These are phyloP conservation scores for Saccostrea cuccullata DNA, from an alignment of 1,140 invertebrate genomes.

Conservation along the genomic window DNA sequence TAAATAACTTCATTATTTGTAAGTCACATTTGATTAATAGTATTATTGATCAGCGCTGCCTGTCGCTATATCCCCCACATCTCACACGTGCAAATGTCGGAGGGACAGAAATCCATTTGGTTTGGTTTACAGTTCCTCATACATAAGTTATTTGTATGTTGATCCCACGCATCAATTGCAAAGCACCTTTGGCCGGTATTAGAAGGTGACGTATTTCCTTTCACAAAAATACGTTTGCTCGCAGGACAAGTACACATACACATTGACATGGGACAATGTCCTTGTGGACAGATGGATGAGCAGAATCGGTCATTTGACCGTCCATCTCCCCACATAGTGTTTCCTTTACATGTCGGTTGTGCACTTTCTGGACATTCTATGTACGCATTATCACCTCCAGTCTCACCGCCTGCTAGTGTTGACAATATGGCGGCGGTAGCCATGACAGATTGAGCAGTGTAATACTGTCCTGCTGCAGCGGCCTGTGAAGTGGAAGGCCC, in stretches of 20 bases:
- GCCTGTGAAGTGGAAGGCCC: constrained; percentile 32
- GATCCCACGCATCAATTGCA: constrained; percentile 34
- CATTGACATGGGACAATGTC: constrained; percentile 55
- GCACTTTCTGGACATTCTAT: constrained; percentile 60
- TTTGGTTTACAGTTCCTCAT: background rate
- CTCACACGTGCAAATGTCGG: constrained; percentile 33
- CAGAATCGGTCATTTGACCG: constrained; percentile 60
- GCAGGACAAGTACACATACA: constrained; percentile 60
- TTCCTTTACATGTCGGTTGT: constrained; percentile 55
- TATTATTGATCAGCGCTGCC: background rate
- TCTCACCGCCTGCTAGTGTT: constrained; percentile 28
- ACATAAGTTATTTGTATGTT: constrained; percentile 21
- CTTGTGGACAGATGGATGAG: constrained; percentile 54
- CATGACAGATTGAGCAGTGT: constrained; percentile 38
- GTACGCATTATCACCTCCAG: constrained; percentile 42
- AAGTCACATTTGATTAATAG: background rate
- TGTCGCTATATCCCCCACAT: constrained; percentile 11
- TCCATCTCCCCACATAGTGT: constrained; percentile 42
- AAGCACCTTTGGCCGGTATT: background rate
- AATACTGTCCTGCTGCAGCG: constrained; percentile 15
- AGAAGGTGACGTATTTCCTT: background rate
- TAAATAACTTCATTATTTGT: background rate
- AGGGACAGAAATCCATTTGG: constrained; percentile 29
- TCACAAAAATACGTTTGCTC: background rate
- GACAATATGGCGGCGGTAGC: constrained; percentile 37